These are phyloP conservation scores for Cantharis rustica DNA, from an alignment of 2,888 invertebrate genomes.

Conservation along the genomic window DNA sequence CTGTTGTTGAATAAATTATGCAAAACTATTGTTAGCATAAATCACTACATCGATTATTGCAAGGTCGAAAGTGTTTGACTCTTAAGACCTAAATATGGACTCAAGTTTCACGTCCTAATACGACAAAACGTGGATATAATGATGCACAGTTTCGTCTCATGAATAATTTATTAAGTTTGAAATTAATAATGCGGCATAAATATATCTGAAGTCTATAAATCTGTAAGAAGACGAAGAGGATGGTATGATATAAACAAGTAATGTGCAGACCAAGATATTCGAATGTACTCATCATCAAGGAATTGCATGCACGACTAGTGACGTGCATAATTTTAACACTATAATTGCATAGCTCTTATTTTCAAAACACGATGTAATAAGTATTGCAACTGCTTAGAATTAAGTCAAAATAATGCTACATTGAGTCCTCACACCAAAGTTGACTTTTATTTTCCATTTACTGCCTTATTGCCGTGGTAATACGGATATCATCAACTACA, in stretches of 20 bases:
- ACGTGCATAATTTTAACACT: conserved; percentile 31
- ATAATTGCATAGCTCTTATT: conserved; percentile 24
- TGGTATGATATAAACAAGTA: background rate
- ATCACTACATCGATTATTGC: conserved; percentile 13
- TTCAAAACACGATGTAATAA: background rate
- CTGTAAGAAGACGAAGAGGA: background rate
- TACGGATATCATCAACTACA: background rate
- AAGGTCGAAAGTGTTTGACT: conserved; percentile 17
- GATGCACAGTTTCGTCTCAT: conserved; percentile 19
- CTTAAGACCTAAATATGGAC: conserved; percentile 11
- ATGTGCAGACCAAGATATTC: background rate
- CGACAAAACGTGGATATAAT: conserved; percentile 19
- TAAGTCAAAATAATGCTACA: background rate
- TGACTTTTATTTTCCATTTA: background rate
- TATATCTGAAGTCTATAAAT: conserved; percentile 13
- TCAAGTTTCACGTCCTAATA: conserved; percentile 18
- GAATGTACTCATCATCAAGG: conserved; percentile 1
- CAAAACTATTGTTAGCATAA: conserved; percentile 8
- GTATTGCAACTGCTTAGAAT: background rate
- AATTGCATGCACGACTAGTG: conserved; percentile 34
- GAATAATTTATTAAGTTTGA: conserved; percentile 17
- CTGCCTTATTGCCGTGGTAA: background rate
- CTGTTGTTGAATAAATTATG: conserved; percentile 5
- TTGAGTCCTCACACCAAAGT: background rate
- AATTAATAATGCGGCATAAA: conserved; percentile 20